Percentiles rank a stretch among this genome's conserved stretches.
phyloP scores from a whole-genome alignment of 2,888 invertebrate genomes.

The Sminthurinus aureus region DNA sequence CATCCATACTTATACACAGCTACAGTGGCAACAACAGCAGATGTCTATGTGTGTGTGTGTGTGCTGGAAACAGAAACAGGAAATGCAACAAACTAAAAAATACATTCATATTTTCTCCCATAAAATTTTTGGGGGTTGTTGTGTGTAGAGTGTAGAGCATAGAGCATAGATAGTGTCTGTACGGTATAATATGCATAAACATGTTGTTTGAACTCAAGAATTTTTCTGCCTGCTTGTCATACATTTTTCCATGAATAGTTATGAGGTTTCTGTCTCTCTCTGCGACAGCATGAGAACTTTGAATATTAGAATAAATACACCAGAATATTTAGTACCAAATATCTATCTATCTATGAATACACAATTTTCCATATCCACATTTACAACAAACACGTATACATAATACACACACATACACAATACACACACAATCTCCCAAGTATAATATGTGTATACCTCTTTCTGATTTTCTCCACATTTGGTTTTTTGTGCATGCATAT shows the following conservation, averaged over 20 bases:
- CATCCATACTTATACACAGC: no score
- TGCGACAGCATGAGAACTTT: slow-evolving; percentile 37
- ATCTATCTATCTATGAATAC: slow-evolving; percentile 24
- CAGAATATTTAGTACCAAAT: neutral
- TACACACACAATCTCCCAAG: no score
- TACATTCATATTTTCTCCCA: slow-evolving; percentile 52
- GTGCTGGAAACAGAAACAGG: slow-evolving; percentile 39
- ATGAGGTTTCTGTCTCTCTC: slow-evolving; percentile 32
- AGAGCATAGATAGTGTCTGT: no score
- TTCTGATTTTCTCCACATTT: slow-evolving; percentile 28
- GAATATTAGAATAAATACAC: slow-evolving; percentile 37
- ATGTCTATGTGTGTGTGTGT: slow-evolving; percentile 35
- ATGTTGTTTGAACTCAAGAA: slow-evolving; percentile 30
- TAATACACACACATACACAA: neutral
- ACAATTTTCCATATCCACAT: slow-evolving; percentile 15
- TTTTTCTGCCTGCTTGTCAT: slow-evolving; percentile 46
- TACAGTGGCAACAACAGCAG: slow-evolving; percentile 34
- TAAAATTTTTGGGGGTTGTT: slow-evolving; percentile 41
- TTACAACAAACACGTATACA: neutral
- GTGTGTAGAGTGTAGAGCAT: neutral
- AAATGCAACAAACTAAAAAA: slow-evolving; percentile 51
- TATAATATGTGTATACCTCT: no score
- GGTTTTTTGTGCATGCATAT: slow-evolving; percentile 2
- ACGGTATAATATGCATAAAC: no score
- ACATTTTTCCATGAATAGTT: slow-evolving; percentile 51